These are phyloP conservation scores for Artemisiospiza belli DNA, from an alignment of 2,113 vertebrate genomes.

Conservation along the genomic window DNA sequence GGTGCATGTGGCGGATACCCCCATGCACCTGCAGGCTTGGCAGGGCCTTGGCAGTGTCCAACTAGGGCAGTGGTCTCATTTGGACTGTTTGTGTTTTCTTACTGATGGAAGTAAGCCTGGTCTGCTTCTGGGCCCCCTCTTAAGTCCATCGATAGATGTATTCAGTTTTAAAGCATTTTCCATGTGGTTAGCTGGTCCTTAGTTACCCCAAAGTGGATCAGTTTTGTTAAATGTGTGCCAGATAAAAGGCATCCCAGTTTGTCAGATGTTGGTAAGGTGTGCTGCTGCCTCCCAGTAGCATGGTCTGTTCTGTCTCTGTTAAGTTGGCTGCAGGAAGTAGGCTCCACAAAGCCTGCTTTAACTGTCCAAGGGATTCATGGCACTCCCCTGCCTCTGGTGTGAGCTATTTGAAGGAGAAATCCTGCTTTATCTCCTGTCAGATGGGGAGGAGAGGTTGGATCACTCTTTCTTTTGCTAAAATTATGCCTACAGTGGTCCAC, in stretches of 20 bases:
- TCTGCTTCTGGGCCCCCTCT: not conserved
- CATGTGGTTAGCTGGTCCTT: not conserved
- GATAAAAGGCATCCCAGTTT: not conserved
- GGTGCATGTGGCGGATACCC: rapidly evolving
- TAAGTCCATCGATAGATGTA: no score
- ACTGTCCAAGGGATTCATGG: not conserved
- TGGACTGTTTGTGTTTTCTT: not conserved
- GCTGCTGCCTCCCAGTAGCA: not conserved
- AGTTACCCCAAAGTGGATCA: not conserved
- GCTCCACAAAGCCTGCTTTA: not conserved
- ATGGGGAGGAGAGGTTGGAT: not conserved
- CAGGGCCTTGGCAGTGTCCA: not conserved
- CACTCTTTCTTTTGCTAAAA: not conserved
- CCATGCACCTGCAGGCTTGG: rapidly evolving
- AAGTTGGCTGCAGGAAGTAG: not conserved
- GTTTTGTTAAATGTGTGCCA: rapidly evolving
- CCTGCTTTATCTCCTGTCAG: not conserved
- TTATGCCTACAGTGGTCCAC: not conserved
- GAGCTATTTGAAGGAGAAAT: not conserved
- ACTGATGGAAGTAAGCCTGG: not conserved
- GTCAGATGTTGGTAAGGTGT: not conserved
- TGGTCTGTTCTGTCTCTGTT: not conserved
- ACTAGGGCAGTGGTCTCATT: not conserved
- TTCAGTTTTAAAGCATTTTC: not conserved
- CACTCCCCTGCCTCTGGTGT: not conserved